These are phyloP conservation scores for Protosalanx chinensis DNA, from an alignment of 2,797 vertebrate species.

Conservation along the genomic window DNA sequence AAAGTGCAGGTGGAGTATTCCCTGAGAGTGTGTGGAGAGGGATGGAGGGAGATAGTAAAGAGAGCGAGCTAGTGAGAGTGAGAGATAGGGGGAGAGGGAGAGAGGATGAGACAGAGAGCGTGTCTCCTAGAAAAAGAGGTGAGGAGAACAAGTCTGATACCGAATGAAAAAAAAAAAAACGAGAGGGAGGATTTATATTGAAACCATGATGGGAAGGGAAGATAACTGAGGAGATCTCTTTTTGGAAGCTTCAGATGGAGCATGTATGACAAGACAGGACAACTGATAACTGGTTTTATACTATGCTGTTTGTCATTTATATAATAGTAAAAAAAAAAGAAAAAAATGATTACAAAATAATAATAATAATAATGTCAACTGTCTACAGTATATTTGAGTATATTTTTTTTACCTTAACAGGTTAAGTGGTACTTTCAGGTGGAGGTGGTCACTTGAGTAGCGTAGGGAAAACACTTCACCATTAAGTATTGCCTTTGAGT, in stretches of 20 bases:
- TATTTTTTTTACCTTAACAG: too few species aligned
- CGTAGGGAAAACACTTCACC: too few species aligned
- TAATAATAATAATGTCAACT: too few species aligned
- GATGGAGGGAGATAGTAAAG: background rate
- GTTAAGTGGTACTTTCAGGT: too few species aligned
- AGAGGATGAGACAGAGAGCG: background rate
- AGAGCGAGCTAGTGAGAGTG: background rate
- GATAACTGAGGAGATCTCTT: background rate
- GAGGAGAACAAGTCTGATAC: background rate
- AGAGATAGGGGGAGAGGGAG: background rate
- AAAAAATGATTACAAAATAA: background rate
- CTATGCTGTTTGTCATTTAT: background rate
- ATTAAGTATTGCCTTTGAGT: too few species aligned
- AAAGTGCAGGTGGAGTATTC: slow-evolving; percentile 25
- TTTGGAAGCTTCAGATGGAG: background rate
- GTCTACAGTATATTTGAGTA: background rate
- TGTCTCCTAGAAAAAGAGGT: too few species aligned
- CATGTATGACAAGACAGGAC: background rate
- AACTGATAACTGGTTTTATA: background rate
- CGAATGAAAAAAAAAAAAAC: slow-evolving; percentile 21
- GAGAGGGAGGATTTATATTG: slow-evolving; percentile 31
- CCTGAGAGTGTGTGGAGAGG: slow-evolving; percentile 17
- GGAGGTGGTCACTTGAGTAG: too few species aligned
- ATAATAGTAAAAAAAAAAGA: too few species aligned
- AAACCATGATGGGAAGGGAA: slow-evolving; percentile 21